These are phyloP conservation scores for Mimas tiliae DNA, from an alignment of 2,888 invertebrate species.

Conservation along the genomic window DNA sequence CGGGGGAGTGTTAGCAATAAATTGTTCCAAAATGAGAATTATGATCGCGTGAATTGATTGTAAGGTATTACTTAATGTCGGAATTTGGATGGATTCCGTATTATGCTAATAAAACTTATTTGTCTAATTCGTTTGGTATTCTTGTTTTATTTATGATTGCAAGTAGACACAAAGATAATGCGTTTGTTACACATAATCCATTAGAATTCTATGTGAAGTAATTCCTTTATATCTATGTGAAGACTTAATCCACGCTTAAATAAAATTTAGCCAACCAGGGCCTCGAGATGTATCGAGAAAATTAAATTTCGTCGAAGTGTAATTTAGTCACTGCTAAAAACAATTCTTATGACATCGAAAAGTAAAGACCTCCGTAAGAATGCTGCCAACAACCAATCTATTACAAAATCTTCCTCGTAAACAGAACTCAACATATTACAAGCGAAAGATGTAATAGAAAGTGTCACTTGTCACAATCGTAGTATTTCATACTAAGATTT, in stretches of 20 bases:
- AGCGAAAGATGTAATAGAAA: neutral
- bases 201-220: too few species aligned
- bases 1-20: conserved; percentile 15
- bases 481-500: conserved; percentile 16
- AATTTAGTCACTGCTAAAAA: too few species aligned
- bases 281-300: too few species aligned
- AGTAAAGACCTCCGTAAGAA: too few species aligned
- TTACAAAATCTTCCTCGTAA: neutral
- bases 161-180: too few species aligned
- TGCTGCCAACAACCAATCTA: neutral
- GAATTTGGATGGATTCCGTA: neutral
- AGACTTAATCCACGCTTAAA: too few species aligned
- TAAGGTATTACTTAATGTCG: neutral
- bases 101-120: neutral
- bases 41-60: conserved; percentile 8
- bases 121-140: neutral
- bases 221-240: too few species aligned
- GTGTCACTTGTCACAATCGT: conserved; percentile 13
- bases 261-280: too few species aligned
- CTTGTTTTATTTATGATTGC: neutral
- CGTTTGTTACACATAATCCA: too few species aligned
- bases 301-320: too few species aligned
- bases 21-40: conserved; percentile 21
- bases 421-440: neutral
- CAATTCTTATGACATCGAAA: too few species aligned